Percentiles rank a stretch among this genome's conserved stretches.
phyloP scores from a whole-genome alignment of 2,797 vertebrate genomes.

The Anguilla obscura region DNA sequence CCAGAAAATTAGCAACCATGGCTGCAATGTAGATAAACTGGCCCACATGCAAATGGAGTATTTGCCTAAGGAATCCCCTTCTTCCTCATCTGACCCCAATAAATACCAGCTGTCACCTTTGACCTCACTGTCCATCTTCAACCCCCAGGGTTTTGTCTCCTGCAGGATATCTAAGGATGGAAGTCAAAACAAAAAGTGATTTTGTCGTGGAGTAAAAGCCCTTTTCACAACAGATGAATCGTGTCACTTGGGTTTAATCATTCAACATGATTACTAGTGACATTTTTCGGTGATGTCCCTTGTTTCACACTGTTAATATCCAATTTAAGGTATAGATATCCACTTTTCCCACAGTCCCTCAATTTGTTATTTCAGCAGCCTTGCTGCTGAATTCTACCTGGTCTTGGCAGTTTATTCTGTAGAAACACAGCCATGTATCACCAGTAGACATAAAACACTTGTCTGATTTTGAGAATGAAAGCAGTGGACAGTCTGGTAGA shows the following conservation, averaged over 20 bases:
- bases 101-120: constrained; percentile 52
- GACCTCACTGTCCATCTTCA: constrained; percentile 36
- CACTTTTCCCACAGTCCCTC: neutral
- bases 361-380: neutral
- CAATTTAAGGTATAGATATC: neutral
- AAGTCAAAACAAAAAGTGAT: neutral
- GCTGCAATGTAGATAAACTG: constrained; percentile 41
- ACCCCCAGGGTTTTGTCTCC: constrained; percentile 8
- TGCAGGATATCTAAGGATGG: constrained; percentile 7
- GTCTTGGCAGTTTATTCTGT: constrained; percentile 37
- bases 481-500: constrained; percentile 48
- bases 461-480: neutral
- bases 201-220: neutral
- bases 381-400: neutral
- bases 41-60: constrained; percentile 36
- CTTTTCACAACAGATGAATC: neutral
- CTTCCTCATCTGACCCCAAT: constrained; percentile 32
- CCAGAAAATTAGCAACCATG: constrained; percentile 39
- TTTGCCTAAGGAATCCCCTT: constrained; percentile 36
- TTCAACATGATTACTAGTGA: neutral
- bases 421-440: constrained; percentile 32
- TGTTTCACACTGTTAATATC: neutral
- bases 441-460: constrained; percentile 38
- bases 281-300: neutral
- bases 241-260: neutral